Conservation (phyloP, 2,113 vertebrate species). For the Apeltes quadracus region DNA sequence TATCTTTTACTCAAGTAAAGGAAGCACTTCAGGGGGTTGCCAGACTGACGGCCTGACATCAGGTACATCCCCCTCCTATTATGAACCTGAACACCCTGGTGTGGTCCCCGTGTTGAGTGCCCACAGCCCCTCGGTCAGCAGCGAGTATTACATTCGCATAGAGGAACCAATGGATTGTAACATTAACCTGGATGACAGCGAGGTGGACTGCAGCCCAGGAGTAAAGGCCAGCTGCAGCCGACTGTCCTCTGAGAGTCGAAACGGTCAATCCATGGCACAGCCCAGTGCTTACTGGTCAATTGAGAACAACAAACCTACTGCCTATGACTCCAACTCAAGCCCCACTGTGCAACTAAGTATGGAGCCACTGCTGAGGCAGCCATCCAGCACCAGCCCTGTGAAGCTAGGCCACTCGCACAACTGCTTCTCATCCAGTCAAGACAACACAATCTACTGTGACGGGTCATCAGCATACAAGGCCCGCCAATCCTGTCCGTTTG, state of each 20-base stretch:
- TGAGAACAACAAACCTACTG: conserved; percentile 55
- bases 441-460: conserved; percentile 58
- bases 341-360: conserved; percentile 80
- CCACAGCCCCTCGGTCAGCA: conserved; percentile 93
- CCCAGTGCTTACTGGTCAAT: conserved; percentile 76
- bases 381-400: conserved; percentile 41
- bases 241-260: conserved; percentile 57
- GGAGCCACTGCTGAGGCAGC: conserved; percentile 83
- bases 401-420: conserved; percentile 52
- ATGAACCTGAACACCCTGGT: conserved; percentile 84
- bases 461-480: conserved; percentile 50
- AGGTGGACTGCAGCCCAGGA: conserved; percentile 80
- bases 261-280: conserved; percentile 41
- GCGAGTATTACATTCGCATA: conserved; percentile 96
- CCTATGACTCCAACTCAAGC: conserved; percentile 82
- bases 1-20: conserved; percentile 84
- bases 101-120: conserved; percentile 94
- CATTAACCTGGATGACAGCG: conserved; percentile 83
- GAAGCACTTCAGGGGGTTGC: conserved; percentile 62
- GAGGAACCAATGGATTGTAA: conserved; percentile 87
- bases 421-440: conserved; percentile 62
- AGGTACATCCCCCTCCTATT: conserved; percentile 86
- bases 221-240: conserved; percentile 67
- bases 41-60: conserved; percentile 78
- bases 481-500: conserved; percentile 59